Conservation (phyloP, 2,113 vertebrate genomes). For the Zapus hudsonius region DNA sequence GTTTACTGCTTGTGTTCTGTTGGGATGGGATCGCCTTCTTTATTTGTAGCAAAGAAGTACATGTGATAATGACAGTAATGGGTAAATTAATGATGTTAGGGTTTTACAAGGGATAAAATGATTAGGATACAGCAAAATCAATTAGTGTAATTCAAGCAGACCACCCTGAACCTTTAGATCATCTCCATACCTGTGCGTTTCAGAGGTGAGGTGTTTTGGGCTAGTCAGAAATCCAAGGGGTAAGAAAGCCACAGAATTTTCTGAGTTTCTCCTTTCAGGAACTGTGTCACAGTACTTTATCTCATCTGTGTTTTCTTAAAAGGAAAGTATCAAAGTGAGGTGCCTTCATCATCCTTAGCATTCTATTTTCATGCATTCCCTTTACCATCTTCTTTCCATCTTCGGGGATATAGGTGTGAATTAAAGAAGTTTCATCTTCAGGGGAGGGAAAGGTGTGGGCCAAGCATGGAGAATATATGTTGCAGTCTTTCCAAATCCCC, state of each 20-base stretch:
- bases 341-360: neutral
- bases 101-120: neutral
- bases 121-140: neutral
- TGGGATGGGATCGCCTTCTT: neutral
- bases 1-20: neutral
- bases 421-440: neutral
- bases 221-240: neutral
- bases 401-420: neutral
- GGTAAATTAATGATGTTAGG: neutral
- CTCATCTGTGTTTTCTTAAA: neutral
- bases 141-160: neutral
- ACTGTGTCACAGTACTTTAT: rapidly evolving
- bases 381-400: neutral
- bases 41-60: neutral
- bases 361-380: neutral
- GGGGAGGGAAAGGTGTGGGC: neutral
- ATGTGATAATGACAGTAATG: neutral
- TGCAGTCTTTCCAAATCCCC: neutral
- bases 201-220: neutral
- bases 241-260: neutral
- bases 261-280: neutral
- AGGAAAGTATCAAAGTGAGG: neutral
- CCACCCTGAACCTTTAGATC: rapidly evolving
- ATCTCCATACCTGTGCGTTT: neutral
- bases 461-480: neutral